These are phyloP conservation scores for Drosophila grimshawi DNA, from an alignment of 1,140 invertebrate species.

Conservation along the genomic window DNA sequence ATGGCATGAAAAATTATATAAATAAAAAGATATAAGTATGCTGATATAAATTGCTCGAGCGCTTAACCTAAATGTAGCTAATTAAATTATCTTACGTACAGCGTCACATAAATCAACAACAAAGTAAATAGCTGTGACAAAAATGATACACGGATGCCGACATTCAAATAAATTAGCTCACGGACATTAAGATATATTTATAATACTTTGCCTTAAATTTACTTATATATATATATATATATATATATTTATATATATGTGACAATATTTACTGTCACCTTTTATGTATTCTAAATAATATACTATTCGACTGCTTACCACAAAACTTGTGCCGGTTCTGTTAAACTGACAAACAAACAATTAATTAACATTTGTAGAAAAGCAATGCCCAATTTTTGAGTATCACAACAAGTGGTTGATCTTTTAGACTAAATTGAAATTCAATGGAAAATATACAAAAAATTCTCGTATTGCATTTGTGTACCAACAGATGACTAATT, in stretches of 20 bases:
- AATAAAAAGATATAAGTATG: slow-evolving; percentile 9
- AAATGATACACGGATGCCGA: slow-evolving; percentile 18
- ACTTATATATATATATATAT: neutral
- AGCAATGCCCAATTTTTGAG: slow-evolving; percentile 25
- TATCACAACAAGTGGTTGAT: slow-evolving; percentile 67
- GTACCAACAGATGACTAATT: slow-evolving; percentile 64
- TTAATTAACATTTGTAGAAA: slow-evolving; percentile 70
- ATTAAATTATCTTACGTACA: slow-evolving; percentile 24
- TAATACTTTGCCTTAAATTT: neutral
- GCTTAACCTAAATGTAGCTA: slow-evolving; percentile 52
- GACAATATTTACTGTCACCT: slow-evolving; percentile 36
- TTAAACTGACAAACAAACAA: slow-evolving; percentile 39
- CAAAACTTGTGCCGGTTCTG: slow-evolving; percentile 7
- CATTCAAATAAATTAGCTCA: slow-evolving; percentile 44
- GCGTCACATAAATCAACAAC: slow-evolving; percentile 39
- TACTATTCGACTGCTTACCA: slow-evolving; percentile 21
- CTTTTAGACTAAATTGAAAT: slow-evolving; percentile 41
- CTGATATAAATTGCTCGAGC: slow-evolving; percentile 19
- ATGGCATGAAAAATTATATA: slow-evolving; percentile 32
- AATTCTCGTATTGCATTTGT: slow-evolving; percentile 29
- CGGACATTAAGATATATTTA: slow-evolving; percentile 19
- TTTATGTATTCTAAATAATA: neutral
- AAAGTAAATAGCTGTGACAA: slow-evolving; percentile 10
- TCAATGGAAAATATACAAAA: slow-evolving; percentile 45
- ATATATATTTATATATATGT: neutral